Base-by-base conservation (phyloP, 1,140 invertebrate genomes). In the Drosophila burlai region DNA sequence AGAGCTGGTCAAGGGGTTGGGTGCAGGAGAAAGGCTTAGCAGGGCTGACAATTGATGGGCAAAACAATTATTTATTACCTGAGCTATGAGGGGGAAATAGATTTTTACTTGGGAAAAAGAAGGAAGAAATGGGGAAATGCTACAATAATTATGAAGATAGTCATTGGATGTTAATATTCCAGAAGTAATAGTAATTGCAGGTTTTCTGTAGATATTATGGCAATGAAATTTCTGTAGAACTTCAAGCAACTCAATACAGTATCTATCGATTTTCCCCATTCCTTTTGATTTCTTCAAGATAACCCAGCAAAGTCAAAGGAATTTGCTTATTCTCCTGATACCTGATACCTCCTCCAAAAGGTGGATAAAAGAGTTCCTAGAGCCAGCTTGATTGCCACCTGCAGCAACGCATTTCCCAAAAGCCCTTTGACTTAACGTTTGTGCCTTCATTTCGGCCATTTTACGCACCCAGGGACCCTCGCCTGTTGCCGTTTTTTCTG, bases 11-110 rank as follows among this genome's bases (percentile, higher is more conserved):
- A 40, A 7, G 15, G 29, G 18, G 13, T 24, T 43, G 26, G 40
- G 40, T 16, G n/a, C 18, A 15, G 18, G 13, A 10, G 8, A 16
- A 47, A 21, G 49, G 57, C 40, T 46, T 68, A 55, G 54, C 62
- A 49, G 6, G 6, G 26, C 42, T 34, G 45, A 49, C 40, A 47
- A 61, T 62, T 68, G 63, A 61, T 49, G 66, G 47, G 29, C 26
- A 69, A 47, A 59, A 49, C 66, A 69, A 50, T 67, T 67, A 69
- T 67, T 52, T 67, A 67, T 69, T 38, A 69, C 61, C 60, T 24
- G 8, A 34, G 11, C 1, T 38, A 15, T 24, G 3, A 26, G 9
- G 21, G 42, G 31, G 5, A 31, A 24, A 40, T 36, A 26, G 38
- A 34, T 34, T 61, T 18, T 24, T 6, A n/a, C 18, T 31, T 15